A percentile compares a stretch with the other conserved stretches of the same genome.
phyloP scores from a whole-genome alignment of 2,797 vertebrate genomes.

The Ceyx erithaca region DNA sequence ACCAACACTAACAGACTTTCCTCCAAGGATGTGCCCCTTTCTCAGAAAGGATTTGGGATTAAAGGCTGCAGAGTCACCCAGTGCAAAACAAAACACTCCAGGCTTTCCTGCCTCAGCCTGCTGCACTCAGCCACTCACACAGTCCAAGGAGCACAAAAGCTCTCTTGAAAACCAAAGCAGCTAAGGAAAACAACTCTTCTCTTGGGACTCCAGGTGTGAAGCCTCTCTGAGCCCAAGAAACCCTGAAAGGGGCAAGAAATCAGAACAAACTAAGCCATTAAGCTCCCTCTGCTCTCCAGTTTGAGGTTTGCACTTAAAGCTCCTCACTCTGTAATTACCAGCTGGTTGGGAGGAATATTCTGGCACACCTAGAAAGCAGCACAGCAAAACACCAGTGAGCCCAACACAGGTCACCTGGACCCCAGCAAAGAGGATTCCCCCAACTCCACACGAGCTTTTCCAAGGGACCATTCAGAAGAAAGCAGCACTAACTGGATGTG shows the following conservation, averaged over 20 bases:
- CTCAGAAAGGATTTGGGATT: not conserved
- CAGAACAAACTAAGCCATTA: not conserved
- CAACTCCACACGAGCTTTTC: rapidly evolving
- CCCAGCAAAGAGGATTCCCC: not conserved
- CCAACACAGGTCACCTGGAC: not conserved
- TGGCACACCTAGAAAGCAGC: not conserved
- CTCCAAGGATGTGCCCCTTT: not conserved
- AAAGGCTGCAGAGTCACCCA: not conserved
- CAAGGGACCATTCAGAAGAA: not conserved
- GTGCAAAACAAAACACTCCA: not conserved
- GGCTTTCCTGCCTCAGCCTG: not conserved
- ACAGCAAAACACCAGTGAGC: not conserved
- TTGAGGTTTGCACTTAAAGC: not conserved
- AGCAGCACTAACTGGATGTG: not conserved
- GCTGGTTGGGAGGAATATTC: not conserved
- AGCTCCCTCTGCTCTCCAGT: not conserved
- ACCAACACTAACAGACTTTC: not conserved
- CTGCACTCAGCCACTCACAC: not conserved
- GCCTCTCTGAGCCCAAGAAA: not conserved
- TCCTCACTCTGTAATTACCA: not conserved
- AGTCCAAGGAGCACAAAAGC: not conserved
- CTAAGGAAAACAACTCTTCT: not conserved
- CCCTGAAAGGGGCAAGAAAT: not conserved
- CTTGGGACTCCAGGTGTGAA: not conserved
- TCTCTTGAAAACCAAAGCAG: not conserved